phyloP scores from a whole-genome alignment of 2,888 invertebrate genomes.

The Dione juno region DNA sequence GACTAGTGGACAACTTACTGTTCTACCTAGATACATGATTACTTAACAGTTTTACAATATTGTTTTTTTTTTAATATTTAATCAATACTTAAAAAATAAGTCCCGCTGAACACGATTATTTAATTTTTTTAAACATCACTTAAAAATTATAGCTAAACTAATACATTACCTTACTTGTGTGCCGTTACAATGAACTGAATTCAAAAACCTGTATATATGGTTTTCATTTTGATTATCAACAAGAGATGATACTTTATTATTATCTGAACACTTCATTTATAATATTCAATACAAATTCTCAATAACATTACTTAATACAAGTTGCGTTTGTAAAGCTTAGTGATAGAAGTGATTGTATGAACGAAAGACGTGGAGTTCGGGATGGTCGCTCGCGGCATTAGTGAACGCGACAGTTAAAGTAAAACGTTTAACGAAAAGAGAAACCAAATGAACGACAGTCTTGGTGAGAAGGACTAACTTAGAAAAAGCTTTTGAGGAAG shows the following conservation, averaged over 20 bases:
- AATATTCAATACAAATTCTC: conserved; percentile 67
- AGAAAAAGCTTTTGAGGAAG: conserved; percentile 98
- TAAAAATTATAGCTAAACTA: conserved; percentile 78
- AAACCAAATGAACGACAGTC: conserved; percentile 80
- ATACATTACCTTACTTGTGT: conserved; percentile 75
- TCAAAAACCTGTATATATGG: conserved; percentile 56
- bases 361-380: conserved; percentile 67
- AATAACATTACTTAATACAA: conserved; percentile 68
- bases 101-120: conserved; percentile 80
- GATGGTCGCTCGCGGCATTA: conserved; percentile 65
- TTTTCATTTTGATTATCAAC: conserved; percentile 56
- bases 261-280: conserved; percentile 79
- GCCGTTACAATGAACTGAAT: conserved; percentile 70
- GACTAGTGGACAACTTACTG: conserved; percentile 79
- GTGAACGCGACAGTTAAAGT: conserved; percentile 68
- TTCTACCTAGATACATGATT: conserved; percentile 80
- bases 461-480: conserved; percentile 84
- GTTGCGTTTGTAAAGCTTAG: conserved; percentile 71
- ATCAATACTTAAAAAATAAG: conserved; percentile 79
- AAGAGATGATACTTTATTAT: conserved; percentile 66
- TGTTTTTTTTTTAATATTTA: conserved; percentile 61
- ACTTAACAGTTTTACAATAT: conserved; percentile 81
- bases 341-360: conserved; percentile 54
- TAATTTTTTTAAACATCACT: conserved; percentile 73
- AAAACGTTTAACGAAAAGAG: conserved; percentile 64